Conservation (phyloP, 2,888 invertebrate genomes). For the Drosophila multiciliata region DNA sequence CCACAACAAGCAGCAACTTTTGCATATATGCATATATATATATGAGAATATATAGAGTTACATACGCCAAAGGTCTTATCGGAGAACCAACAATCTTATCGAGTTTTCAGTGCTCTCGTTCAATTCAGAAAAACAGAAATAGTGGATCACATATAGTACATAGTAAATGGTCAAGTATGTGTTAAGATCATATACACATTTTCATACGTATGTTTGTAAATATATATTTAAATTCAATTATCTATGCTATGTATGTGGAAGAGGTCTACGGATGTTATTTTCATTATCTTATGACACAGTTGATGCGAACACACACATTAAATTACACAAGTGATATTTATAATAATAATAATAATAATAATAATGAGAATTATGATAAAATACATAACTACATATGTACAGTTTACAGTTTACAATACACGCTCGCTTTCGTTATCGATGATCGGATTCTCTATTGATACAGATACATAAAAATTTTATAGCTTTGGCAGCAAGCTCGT, state of each 20-base stretch:
- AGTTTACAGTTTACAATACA: constrained; percentile 29
- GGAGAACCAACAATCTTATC: constrained; percentile 46
- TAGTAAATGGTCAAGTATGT: background rate
- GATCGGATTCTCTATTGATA: constrained; percentile 23
- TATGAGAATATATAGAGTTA: constrained; percentile 7
- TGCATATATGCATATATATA: background rate
- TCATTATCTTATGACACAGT: constrained; percentile 53
- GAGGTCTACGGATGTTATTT: constrained; percentile 39
- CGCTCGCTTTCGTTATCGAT: constrained; percentile 21
- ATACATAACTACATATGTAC: constrained; percentile 64
- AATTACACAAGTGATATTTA: constrained; percentile 58
- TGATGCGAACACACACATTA: constrained; percentile 28
- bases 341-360: constrained; percentile 23
- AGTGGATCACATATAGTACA: constrained; percentile 10
- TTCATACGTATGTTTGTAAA: constrained; percentile 9
- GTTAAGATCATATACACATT: constrained; percentile 6
- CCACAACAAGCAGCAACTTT: background rate
- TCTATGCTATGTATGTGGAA: constrained; percentile 36
- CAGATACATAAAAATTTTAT: constrained; percentile 49
- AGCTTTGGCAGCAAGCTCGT: constrained; percentile 64
- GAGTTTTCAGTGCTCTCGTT: constrained; percentile 9
- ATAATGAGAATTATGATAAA: constrained; percentile 34
- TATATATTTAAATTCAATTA: constrained; percentile 40
- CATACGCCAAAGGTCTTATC: constrained; percentile 19
- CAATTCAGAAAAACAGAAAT: constrained; percentile 16